Percentiles rank a stretch among this genome's conserved stretches.
phyloP scores from a whole-genome alignment of 2,888 invertebrate genomes.

The Trichogramma dendrolimi region DNA sequence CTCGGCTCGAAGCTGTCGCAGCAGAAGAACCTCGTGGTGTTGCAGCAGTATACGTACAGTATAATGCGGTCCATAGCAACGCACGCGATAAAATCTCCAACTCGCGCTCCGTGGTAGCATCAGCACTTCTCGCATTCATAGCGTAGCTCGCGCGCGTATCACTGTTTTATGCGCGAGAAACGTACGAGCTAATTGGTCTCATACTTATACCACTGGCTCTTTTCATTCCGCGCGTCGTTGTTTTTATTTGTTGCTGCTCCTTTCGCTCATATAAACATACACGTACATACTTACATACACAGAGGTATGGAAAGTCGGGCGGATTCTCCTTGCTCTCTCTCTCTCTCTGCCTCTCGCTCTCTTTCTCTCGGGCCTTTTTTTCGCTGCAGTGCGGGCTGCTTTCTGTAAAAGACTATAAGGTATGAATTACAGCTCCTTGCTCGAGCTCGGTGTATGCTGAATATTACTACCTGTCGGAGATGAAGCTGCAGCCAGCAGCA shows the following conservation, averaged over 20 bases:
- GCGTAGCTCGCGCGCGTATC: not conserved
- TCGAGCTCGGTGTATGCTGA: conserved; percentile 24
- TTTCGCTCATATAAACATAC: not conserved
- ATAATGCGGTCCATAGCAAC: too few species aligned
- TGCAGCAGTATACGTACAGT: too few species aligned
- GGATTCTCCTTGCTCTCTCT: not conserved
- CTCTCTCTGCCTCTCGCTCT: conserved; percentile 16
- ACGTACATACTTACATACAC: not conserved
- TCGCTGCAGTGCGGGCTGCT: not conserved
- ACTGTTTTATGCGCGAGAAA: not conserved
- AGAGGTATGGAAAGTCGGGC: too few species aligned
- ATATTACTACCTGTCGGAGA: conserved; percentile 48
- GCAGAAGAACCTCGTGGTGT: too few species aligned
- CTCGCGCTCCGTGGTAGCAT: too few species aligned
- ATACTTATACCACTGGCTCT: not conserved
- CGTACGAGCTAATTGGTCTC: conserved; percentile 24
- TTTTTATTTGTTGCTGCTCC: not conserved
- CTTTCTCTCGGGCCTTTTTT: conserved; percentile 6
- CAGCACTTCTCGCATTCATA: not conserved
- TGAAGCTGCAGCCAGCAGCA: conserved; percentile 40
- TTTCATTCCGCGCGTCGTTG: too few species aligned
- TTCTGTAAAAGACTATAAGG: conserved; percentile 14
- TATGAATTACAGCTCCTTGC: conserved; percentile 45
- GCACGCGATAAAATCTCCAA: too few species aligned
- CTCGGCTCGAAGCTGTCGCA: too few species aligned